A percentile compares a stretch with the other conserved stretches of the same genome.
Conservation (phyloP, 2,797 vertebrate genomes). For the Schizopygopsis malacanthus region DNA sequence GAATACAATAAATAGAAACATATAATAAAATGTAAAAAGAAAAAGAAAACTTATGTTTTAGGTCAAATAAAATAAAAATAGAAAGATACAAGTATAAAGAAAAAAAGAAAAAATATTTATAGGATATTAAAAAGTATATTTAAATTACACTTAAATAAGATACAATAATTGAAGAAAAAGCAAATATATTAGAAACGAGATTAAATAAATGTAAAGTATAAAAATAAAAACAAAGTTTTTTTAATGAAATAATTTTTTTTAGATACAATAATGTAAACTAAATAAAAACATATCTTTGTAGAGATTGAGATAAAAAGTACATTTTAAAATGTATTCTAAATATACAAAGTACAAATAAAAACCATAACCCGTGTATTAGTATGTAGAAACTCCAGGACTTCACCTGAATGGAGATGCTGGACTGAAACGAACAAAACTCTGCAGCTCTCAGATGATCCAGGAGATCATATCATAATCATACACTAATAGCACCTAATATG, state of each 20-base stretch:
- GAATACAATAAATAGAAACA: not conserved
- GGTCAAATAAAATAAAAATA: not conserved
- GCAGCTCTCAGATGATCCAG: slow-evolving; percentile 6
- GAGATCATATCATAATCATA: slow-evolving; percentile 1
- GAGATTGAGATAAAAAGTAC: not conserved
- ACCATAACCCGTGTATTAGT: not conserved
- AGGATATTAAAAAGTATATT: not conserved
- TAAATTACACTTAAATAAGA: not conserved
- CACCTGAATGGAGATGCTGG: not conserved
- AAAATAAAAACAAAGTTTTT: accelerated
- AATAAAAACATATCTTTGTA: not conserved
- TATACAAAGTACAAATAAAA: not conserved
- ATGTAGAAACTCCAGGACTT: not conserved
- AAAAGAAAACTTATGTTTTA: no score
- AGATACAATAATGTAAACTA: not conserved
- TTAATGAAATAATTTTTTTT: not conserved
- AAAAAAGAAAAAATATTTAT: no score
- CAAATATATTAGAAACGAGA: no score
- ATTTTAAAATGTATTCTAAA: not conserved
- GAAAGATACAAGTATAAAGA: no score
- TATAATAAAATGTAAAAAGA: not conserved
- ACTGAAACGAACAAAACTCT: slow-evolving; percentile 5
- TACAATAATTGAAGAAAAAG: no score
- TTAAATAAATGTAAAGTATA: not conserved
- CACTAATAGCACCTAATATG: slow-evolving; percentile 20